Base-by-base conservation (phyloP, 2,797 vertebrate species). In the Antennarius maculatus region DNA sequence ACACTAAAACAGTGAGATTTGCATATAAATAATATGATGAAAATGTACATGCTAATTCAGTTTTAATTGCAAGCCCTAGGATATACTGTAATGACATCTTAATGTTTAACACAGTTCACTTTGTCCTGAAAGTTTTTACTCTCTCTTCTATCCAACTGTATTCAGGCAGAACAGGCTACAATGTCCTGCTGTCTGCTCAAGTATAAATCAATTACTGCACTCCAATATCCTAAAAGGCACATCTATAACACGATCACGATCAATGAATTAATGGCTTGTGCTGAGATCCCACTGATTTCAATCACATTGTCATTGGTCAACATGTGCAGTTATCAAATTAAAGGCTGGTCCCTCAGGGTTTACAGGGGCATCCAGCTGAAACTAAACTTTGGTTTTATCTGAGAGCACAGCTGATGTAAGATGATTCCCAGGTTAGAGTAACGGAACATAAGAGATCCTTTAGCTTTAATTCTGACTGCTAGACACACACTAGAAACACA, bases 271-370 rank as follows among this genome's bases (percentile, higher is more conserved):
- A 65, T 55, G 52, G 61, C 65, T 18, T 47, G 53, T 64, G 65
- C 71, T 61, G 66, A 66, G 62, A 58, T 61, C n/a, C 18, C 46
- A 58, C 48, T 56, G 58, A 71, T 80, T 63, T 66, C 73, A 69
- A 67, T 74, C 57, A 27, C 37, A 41, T 28, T 55, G 61, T 61
- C 69, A 63, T 27, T 59, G 77, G 55, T 82, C 49, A 70, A 54
- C 77, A 81, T 45, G 61, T 6, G 54, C 63, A 74, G 70, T 59
- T 70, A 74, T 69, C 70, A 79, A 71, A 83, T 74, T 70, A 64
- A 76, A 69, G 59, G 29, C 47, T 57, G 7, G 34, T 18, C 39
- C 63, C 42, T 43, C 11, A 51, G 70, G 80, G 68, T 58, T 52
- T 64, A 31, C 76, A 72, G 66, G 75, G 69, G 54, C 59, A 80